phyloP scores from a whole-genome alignment of 2,888 invertebrate species.

The Tridacna crocea region DNA sequence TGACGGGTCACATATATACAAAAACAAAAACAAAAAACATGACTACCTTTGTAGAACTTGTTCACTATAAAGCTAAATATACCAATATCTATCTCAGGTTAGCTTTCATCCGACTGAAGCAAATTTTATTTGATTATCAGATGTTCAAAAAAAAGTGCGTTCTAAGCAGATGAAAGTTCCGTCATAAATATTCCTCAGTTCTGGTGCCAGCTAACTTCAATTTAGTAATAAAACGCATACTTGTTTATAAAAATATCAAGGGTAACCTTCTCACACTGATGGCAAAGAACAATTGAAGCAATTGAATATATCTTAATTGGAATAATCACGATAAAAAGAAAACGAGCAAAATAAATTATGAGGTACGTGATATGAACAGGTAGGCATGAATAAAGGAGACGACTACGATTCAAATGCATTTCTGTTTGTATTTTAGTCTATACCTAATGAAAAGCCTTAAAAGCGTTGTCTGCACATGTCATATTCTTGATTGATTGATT shows the following conservation, averaged over 20 bases:
- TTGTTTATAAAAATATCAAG: conserved; percentile 22
- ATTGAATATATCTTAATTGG: conserved; percentile 23
- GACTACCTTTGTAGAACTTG: no score
- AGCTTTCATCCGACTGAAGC: no score
- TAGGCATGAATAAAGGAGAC: not conserved
- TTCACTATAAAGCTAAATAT: no score
- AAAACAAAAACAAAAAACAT: no score
- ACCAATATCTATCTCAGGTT: no score
- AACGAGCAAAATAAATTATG: not conserved
- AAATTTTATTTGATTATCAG: no score
- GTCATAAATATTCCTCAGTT: not conserved
- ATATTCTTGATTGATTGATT: no score
- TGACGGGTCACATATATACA: no score
- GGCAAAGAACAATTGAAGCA: conserved; percentile 9
- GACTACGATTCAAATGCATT: not conserved
- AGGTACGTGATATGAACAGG: conserved; percentile 10
- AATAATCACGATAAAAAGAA: conserved; percentile 5
- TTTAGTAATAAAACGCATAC: not conserved
- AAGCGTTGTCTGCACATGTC: no score
- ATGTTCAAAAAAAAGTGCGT: not conserved
- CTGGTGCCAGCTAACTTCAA: conserved; percentile 20
- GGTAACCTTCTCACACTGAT: not conserved
- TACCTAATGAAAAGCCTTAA: no score
- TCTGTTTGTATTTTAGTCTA: not conserved
- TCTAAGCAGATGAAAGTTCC: not conserved